phyloP scores from a whole-genome alignment of 23 tunicate genomes.

The Clavelina lepadiformis region DNA sequence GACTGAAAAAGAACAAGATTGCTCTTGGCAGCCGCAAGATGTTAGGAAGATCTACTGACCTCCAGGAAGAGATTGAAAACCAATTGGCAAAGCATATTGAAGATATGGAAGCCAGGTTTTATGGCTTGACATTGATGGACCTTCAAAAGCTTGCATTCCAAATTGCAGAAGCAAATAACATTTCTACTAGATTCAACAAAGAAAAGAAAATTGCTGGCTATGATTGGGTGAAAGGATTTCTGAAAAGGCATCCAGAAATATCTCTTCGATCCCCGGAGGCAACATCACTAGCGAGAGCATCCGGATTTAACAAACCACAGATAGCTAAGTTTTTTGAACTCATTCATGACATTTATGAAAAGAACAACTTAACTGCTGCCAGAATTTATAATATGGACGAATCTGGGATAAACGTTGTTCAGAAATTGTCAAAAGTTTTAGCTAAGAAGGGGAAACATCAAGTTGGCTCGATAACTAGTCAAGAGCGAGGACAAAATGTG shows the following conservation, averaged over 20 bases:
- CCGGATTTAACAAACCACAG: conserved; percentile 7
- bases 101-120: too few relatives aligned
- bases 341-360: background rate
- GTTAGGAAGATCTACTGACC: too few relatives aligned
- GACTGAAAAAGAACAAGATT: too few relatives aligned
- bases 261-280: too few relatives aligned
- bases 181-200: conserved; percentile 7
- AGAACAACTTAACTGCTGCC: conserved; percentile 2
- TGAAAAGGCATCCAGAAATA: conserved; percentile 14
- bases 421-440: conserved; percentile 11
- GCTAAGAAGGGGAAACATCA: conserved; percentile 20
- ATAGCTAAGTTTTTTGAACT: background rate
- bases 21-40: too few relatives aligned
- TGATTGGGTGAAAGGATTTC: conserved; percentile 7
- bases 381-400: conserved; percentile 21
- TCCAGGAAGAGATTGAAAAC: too few relatives aligned
- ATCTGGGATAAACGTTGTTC: conserved; percentile 18
- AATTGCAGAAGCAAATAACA: conserved; percentile 14
- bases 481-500: conserved; percentile 12
- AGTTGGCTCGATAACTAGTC: conserved; percentile 22
- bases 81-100: too few relatives aligned
- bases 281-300: conserved; percentile 17
- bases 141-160: conserved; percentile 7
- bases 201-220: conserved; percentile 16
- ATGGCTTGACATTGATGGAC: background rate